Evolutionary conservation across 2,113 vertebrate species (phyloP).

Genomic region (Meleagris gallopavo): DNA sequence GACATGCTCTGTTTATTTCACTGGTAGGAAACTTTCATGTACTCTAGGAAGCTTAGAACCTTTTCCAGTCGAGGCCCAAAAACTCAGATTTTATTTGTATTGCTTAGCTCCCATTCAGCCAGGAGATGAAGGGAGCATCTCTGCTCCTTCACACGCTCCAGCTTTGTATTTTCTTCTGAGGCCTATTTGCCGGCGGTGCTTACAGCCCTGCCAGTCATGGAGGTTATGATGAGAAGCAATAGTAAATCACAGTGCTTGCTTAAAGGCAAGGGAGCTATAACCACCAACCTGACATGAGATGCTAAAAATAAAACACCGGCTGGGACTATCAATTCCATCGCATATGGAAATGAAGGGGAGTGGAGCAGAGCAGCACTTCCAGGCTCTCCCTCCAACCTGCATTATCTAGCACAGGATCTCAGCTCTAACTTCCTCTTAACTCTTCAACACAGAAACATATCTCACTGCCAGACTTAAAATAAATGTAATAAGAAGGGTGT

Average conservation of each 20-base stretch:
- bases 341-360: neutral
- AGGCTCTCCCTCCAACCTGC: conserved; percentile 2
- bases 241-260: conserved; percentile 15
- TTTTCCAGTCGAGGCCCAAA: neutral
- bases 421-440: neutral
- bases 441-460: neutral
- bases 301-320: neutral
- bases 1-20: neutral
- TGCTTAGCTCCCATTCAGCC: neutral
- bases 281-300: neutral
- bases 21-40: neutral
- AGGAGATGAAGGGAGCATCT: conserved; percentile 3
- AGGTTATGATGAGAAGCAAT: neutral
- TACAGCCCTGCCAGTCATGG: neutral
- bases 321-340: neutral
- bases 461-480: neutral
- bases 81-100: neutral
- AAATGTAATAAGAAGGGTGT: neutral
- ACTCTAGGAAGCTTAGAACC: neutral
- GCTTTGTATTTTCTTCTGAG: neutral
- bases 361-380: neutral
- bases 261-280: neutral
- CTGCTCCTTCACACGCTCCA: neutral
- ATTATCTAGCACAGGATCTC: neutral
- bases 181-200: neutral